These are phyloP conservation scores for Chaetura pelagica DNA, from an alignment of 2,113 vertebrate species.

Conservation along the genomic window DNA sequence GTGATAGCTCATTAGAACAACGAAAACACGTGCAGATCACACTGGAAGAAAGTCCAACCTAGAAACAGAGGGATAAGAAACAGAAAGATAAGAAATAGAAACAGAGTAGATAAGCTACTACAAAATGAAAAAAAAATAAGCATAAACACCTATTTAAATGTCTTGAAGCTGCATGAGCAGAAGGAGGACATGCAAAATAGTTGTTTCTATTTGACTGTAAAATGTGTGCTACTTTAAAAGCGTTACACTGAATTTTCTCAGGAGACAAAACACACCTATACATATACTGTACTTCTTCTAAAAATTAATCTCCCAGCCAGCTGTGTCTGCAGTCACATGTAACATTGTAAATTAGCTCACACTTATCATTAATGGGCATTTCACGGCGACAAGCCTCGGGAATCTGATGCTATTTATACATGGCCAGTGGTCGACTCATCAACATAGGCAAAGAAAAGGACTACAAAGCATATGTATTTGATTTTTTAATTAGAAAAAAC, in stretches of 20 bases:
- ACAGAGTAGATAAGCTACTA: background rate
- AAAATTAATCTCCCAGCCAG: background rate
- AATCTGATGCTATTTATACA: background rate
- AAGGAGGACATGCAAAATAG: background rate
- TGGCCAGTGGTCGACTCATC: rapidly evolving
- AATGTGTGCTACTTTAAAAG: background rate
- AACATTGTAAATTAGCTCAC: background rate
- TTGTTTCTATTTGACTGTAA: background rate
- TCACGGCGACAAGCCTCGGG: background rate
- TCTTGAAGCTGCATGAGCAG: background rate
- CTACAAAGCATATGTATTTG: background rate
- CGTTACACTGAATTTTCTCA: background rate
- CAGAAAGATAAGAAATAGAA: background rate
- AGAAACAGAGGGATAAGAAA: background rate
- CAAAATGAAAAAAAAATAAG: background rate
- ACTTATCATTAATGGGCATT: background rate
- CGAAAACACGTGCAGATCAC: background rate
- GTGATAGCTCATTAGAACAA: background rate
- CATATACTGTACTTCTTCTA: background rate
- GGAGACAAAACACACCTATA: background rate
- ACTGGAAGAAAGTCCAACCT: background rate
- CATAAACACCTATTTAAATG: background rate
- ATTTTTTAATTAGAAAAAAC: background rate
- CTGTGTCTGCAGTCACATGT: background rate
- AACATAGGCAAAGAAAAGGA: background rate